Evolutionary conservation across 1,140 invertebrate genomes (phyloP).

Genomic region (Zaprionus inermis): DNA sequence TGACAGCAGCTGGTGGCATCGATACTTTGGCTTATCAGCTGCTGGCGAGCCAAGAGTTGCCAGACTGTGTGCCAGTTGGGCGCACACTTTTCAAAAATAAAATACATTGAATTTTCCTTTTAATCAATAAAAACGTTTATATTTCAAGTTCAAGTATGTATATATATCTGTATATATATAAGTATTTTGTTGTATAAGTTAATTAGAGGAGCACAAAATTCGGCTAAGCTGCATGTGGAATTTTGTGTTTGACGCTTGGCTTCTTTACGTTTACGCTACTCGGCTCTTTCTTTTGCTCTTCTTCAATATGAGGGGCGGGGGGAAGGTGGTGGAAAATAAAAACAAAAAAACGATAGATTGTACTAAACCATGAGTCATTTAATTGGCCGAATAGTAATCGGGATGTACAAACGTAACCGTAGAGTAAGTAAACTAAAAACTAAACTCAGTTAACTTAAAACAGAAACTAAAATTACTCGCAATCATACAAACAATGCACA

Average conservation of each 20-base stretch:
- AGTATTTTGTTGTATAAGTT: conserved; percentile 52
- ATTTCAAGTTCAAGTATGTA: conserved; percentile 71
- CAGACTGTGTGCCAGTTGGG: background rate
- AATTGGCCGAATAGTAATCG: conserved; percentile 42
- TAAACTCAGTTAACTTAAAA: conserved; percentile 21
- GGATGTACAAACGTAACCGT: conserved; percentile 3
- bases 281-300: background rate
- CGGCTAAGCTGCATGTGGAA: conserved; percentile 38
- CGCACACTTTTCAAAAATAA: conserved; percentile 17
- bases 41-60: background rate
- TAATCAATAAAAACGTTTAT: conserved; percentile 78
- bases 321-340: conserved; percentile 25
- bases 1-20: background rate
- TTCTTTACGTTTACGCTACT: conserved; percentile 13
- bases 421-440: conserved; percentile 2
- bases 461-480: conserved; percentile 53
- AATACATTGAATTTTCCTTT: background rate
- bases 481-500: conserved; percentile 18
- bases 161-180: conserved; percentile 49
- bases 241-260: conserved; percentile 37
- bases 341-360: conserved; percentile 31
- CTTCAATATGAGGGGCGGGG: background rate
- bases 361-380: conserved; percentile 45
- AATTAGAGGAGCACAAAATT: conserved; percentile 54
- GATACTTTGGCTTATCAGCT: conserved; percentile 21